Base-by-base conservation (phyloP, 2,113 vertebrate genomes). In the Sula dactylatra region DNA sequence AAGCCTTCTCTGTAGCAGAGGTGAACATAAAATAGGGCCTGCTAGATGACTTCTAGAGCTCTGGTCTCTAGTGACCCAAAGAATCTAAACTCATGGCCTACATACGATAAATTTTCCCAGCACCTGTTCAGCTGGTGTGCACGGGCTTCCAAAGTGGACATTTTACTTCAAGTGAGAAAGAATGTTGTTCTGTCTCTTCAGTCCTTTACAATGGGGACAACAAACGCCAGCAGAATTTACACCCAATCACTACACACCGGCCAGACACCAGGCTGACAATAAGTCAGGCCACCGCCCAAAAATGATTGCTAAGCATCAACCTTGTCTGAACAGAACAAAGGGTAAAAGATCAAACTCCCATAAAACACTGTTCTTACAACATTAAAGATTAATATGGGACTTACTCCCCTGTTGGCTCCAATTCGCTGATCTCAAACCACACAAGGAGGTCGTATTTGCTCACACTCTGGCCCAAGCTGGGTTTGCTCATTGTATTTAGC, bases 371-470 rank as follows among this genome's bases (percentile, higher is more conserved):
- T 11, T 66, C 32, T 49, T 84, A 67, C 89, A 85, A 40, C 22
- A 77, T 3, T 29, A 24, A 70, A 25, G 15, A 87, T 69, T 10
- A 66, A 86, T 56, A 50, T 1, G 52, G 44, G 11, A 99, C 99
- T 99, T 98, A 99, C 99, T 99, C 99, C 98, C 99, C 99, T 1
- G 99, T 99, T 36, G 99, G 99, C 97, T 99, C 99, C 98, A 99
- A 97, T 83, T 99, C 99, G 31, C 99, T 99, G 98, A 99, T 99
- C 98, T 99, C 99, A 97, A 99, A 99, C 99, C 99, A 99, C 59
- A 99, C 99, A 56, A 99, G 98, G 70, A 99, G 99, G 93, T 99
- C 99, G 1, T 99, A 99, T 91, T 99, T 99, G 99, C 99, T 99
- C 98, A 99, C 98, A 34, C 99, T 99, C 96, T 99, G 99, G 84